Evolutionary conservation across 2,113 vertebrate genomes (phyloP), one percentile per base, ranked within the genome.

Genomic region (Rhea pennata): DNA sequence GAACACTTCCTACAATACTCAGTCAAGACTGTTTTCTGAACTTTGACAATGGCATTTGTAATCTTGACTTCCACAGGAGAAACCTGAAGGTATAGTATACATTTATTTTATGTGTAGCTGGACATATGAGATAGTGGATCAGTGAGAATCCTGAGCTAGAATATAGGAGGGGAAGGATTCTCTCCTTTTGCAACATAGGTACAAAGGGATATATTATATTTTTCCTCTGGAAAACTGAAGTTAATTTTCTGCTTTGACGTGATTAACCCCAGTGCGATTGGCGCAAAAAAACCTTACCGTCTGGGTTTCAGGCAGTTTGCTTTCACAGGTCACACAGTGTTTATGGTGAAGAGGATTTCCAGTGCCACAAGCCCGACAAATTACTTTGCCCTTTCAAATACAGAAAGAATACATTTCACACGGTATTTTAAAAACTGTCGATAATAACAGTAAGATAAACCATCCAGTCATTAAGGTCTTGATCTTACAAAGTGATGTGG

Each of bases 271-370:
- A 31, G n/a, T 4, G 39, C 15, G 40, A 58, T 1, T 42, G 71
- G 50, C 23, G 36, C 33, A 54, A 48, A 78, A 78, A 72, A 91
- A 46, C 78, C 96, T 98, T 98, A 99, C 99, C 96, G 14, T 97
- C 22, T 94, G 92, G 29, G 96, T 59, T 50, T 97, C 95, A 65
- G 97, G 97, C 71, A 99, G 97, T 64, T 81, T 77, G 84, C 95
- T 97, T 96, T 99, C 99, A 94, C 99, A 99, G 73, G 98, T 98
- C 22, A 98, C 98, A 93, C 99, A 99, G 88, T 94, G 87, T 42
- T 97, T 97, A 76, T 99, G 96, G 88, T 98, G 97, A 74, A 96
- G 95, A 44, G 98, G 99, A 95, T 99, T 99, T 88, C 98, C 98
- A 16, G 98, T 98, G 86, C 99, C 98, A 96, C 99, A 99, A 2